Evolutionary conservation across 2,113 vertebrate species (phyloP).

Genomic region (Piprites chloris): DNA sequence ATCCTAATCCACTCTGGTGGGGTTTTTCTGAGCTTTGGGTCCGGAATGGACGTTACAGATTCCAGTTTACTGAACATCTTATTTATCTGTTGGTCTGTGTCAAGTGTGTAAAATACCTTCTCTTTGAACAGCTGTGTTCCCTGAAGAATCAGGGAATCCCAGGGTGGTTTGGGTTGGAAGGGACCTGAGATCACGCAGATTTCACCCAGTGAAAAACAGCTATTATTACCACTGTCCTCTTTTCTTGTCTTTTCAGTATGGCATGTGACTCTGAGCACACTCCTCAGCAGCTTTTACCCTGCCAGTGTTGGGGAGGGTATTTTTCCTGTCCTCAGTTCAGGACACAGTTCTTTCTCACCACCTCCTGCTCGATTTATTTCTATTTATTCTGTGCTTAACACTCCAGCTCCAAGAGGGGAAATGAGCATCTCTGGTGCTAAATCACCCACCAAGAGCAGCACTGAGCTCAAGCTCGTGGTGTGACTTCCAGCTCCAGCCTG

Average conservation of each 20-base stretch:
- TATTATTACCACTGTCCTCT: background rate
- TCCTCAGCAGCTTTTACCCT: background rate
- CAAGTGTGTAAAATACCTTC: background rate
- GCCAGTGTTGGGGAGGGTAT: background rate
- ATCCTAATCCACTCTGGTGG: background rate
- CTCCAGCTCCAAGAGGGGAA: background rate
- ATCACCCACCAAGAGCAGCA: background rate
- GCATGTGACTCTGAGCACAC: background rate
- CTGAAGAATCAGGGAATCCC: background rate
- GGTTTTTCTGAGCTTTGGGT: background rate
- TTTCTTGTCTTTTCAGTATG: background rate
- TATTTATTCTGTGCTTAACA: background rate
- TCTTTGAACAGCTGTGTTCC: background rate
- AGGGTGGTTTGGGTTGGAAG: background rate
- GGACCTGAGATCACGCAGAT: background rate
- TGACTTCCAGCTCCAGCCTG: background rate
- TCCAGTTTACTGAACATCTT: background rate
- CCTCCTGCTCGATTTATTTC: background rate
- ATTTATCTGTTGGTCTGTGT: background rate
- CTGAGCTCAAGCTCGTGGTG: background rate
- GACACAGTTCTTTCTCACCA: background rate
- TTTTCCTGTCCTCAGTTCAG: background rate
- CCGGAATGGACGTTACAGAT: accelerated
- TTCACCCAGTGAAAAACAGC: background rate
- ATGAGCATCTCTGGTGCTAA: background rate